Percentiles rank a stretch among this genome's conserved stretches.
These are phyloP conservation scores for Lucifuga dentata DNA, from an alignment of 2,113 vertebrate genomes.

Conservation along the genomic window DNA sequence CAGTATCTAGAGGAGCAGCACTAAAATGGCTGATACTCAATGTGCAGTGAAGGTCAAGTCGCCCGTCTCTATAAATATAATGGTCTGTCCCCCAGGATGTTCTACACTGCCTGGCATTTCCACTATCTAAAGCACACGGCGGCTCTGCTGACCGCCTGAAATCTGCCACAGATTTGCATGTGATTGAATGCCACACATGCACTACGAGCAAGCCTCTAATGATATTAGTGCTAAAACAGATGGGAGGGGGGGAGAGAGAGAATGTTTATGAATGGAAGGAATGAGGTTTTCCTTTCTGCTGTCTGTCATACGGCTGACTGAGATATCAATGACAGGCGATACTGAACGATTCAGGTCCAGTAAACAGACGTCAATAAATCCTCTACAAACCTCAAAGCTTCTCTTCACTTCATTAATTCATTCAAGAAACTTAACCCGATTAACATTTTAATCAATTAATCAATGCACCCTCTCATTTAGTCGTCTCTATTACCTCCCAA, in stretches of 20 bases:
- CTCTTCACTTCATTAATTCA: background rate
- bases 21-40: conserved; percentile 80
- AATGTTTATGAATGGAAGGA: conserved; percentile 73
- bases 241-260: conserved; percentile 30
- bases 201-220: conserved; percentile 58
- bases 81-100: conserved; percentile 76
- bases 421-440: background rate
- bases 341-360: conserved; percentile 12
- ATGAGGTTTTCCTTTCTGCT: conserved; percentile 67
- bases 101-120: conserved; percentile 72
- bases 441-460: background rate
- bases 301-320: conserved; percentile 38
- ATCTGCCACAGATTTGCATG: conserved; percentile 66
- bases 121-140: conserved; percentile 54
- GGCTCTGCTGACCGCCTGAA: conserved; percentile 61
- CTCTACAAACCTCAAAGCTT: background rate
- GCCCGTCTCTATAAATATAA: conserved; percentile 77
- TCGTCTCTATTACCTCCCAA: conserved; percentile 33
- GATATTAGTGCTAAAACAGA: conserved; percentile 54
- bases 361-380: conserved; percentile 9
- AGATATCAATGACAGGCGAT: conserved; percentile 31
- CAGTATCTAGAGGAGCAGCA: conserved; percentile 61
- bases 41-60: conserved; percentile 81
- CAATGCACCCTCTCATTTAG: conserved; percentile 2
- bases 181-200: conserved; percentile 66